Conservation (phyloP, 2,888 invertebrate species). For the Incurvaria masculella region DNA sequence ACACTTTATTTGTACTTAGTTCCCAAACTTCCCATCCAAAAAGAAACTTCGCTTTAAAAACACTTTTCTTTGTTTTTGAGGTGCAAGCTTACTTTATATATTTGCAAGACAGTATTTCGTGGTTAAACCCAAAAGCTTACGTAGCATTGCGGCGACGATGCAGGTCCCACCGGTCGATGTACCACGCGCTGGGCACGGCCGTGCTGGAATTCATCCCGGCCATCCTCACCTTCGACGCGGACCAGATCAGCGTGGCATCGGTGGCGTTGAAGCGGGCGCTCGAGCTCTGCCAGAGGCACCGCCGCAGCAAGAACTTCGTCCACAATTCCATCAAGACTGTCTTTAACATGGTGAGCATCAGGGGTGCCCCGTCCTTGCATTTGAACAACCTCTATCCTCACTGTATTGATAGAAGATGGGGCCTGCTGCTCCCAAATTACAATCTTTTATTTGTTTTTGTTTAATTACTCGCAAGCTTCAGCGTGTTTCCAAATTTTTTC, state of each 20-base stretch:
- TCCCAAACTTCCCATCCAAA: too few relatives aligned
- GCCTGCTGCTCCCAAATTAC: too few relatives aligned
- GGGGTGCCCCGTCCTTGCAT: constrained; percentile 1
- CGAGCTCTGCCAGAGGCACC: constrained; percentile 69
- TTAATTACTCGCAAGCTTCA: too few relatives aligned
- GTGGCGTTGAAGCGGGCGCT: constrained; percentile 74
- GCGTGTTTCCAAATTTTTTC: too few relatives aligned
- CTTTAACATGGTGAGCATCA: constrained; percentile 56
- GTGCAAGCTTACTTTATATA: too few relatives aligned
- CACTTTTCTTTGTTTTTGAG: background rate
- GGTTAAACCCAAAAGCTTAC: too few relatives aligned
- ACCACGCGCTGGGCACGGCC: constrained; percentile 86
- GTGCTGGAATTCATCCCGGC: constrained; percentile 92
- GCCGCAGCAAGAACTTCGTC: constrained; percentile 67
- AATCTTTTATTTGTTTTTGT: too few relatives aligned
- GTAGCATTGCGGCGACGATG: constrained; percentile 15
- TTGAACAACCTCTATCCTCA: constrained; percentile 1
- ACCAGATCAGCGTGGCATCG: constrained; percentile 70
- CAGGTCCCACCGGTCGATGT: constrained; percentile 80
- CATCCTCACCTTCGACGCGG: constrained; percentile 86
- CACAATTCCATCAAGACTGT: constrained; percentile 82
- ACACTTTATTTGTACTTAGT: too few relatives aligned
- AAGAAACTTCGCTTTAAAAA: background rate
- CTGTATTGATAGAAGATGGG: too few relatives aligned
- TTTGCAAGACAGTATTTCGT: too few relatives aligned